Evolutionary conservation across 1,140 invertebrate species (phyloP).

Genomic region (Anastatus disparis): DNA sequence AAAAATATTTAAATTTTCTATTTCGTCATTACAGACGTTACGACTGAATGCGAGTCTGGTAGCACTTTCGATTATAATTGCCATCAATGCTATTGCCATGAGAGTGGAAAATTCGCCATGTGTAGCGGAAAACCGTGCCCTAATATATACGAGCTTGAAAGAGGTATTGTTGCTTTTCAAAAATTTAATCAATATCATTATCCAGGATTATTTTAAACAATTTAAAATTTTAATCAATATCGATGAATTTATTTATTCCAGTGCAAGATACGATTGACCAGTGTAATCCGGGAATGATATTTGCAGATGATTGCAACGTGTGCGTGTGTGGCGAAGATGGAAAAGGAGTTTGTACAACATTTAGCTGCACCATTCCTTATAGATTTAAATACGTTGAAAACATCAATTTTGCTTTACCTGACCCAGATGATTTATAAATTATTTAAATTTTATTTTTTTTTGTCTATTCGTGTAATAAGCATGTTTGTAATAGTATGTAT

Average conservation of each 20-base stretch:
- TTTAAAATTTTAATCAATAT: background rate
- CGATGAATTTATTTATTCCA: background rate
- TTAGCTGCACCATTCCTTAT: background rate
- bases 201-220: background rate
- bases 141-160: background rate
- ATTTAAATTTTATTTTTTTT: no score
- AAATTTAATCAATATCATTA: background rate
- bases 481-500: no score
- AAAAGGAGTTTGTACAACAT: constrained; percentile 9
- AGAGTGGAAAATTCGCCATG: background rate
- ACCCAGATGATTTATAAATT: no score
- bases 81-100: constrained; percentile 1
- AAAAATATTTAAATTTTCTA: constrained; percentile 10
- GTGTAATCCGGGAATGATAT: constrained; percentile 13
- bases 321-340: background rate
- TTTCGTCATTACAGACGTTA: background rate
- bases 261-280: background rate
- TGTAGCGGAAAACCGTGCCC: constrained; percentile 13
- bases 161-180: background rate
- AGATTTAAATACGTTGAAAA: background rate
- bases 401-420: background rate
- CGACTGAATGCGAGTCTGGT: background rate
- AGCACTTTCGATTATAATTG: constrained; percentile 3
- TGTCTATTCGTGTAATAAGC: no score
- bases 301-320: background rate